These are phyloP conservation scores for Didymodactylos carnosus DNA, from an alignment of 2,888 invertebrate species.

Conservation along the genomic window DNA sequence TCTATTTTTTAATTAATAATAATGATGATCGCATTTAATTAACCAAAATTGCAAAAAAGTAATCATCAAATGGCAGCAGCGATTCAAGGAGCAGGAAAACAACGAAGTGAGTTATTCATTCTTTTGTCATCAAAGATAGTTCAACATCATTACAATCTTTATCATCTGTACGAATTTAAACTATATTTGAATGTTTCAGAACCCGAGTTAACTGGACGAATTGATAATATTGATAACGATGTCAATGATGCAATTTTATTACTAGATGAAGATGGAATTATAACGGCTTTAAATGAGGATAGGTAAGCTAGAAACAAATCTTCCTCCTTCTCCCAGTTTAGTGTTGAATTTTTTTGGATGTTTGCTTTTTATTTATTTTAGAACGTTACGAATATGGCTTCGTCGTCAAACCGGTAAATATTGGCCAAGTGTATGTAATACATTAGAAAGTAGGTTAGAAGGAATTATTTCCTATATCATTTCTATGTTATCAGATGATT, in stretches of 20 bases:
- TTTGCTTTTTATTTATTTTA: slow-evolving; percentile 34
- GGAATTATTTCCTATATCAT: neutral
- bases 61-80: too few species aligned
- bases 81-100: too few species aligned
- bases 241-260: neutral
- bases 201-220: neutral
- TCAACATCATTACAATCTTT: too few species aligned
- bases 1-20: too few species aligned
- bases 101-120: too few species aligned
- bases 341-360: too few species aligned
- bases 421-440: slow-evolving; percentile 94
- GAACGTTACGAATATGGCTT: slow-evolving; percentile 84
- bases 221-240: neutral
- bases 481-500: slow-evolving; percentile 16
- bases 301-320: neutral
- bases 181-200: too few species aligned
- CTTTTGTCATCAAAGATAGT: too few species aligned
- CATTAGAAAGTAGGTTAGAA: slow-evolving; percentile 47
- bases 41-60: too few species aligned
- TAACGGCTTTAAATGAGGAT: neutral
- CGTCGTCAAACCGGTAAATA: slow-evolving; percentile 92
- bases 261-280: neutral
- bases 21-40: too few species aligned
- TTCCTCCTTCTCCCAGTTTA: neutral
- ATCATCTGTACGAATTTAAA: too few species aligned